Base-by-base conservation (phyloP, 2,888 invertebrate species). In the Strigamia maritima region DNA sequence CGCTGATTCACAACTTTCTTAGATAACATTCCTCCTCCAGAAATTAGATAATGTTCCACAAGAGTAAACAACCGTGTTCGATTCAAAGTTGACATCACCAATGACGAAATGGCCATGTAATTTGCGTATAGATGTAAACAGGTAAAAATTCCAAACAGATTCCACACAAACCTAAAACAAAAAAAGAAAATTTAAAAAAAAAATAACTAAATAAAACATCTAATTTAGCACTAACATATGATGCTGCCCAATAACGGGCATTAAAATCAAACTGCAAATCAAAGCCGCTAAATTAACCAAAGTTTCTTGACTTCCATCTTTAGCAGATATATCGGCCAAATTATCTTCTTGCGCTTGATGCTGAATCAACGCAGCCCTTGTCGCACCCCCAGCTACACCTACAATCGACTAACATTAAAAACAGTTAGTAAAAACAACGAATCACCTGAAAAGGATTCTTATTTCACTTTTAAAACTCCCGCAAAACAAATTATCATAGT, bases 261-360 rank as follows among this genome's bases (percentile, higher is more conserved):
- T 88, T 78, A 97, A 86, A 60, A 92, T 86, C 76, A 97, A 89
- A 79, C 94, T 95, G 79, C 91, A 86, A 76, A 96, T 85, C 12
- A 97, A 93, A 12, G 94, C 97, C 54, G 93, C 86, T 74, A 98
- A 88, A 87, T 98, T 98, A 16, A 98, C 97, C 82, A 95, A 90
- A 0, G 97, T 98, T 86, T 98, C 98, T 88, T 98, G 98, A 81
- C 97, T 96, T 7, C 95, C 93, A 85, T 98, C 98, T 87, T 98
- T 98, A 0, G 97, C 95, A 0, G 93, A 90, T 8, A 93, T 95
- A 87, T 98, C 98, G 0, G 94, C 97, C 87, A 96, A 90, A 86
- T 98, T 98, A 81, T 94, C 93, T 81, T 91, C 89, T 26, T 94
- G 86, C 0, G 97, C 95, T 88, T 91, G 86, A 86, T 98, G 98